phyloP scores from a whole-genome alignment of 2,113 vertebrate species.

The Leptosomus discolor region DNA sequence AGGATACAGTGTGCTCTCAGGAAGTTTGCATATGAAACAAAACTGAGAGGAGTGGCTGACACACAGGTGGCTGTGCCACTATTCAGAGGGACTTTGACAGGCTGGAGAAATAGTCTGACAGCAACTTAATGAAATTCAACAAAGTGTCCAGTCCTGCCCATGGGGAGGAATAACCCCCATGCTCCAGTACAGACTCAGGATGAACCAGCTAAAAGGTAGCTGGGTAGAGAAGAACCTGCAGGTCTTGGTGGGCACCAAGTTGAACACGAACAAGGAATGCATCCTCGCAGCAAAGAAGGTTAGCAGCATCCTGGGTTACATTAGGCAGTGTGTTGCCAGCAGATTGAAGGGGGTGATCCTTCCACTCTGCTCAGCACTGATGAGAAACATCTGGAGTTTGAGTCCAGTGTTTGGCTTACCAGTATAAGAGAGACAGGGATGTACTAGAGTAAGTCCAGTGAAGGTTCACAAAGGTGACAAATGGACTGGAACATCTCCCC shows the following conservation, averaged over 20 bases:
- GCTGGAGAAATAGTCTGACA: not conserved
- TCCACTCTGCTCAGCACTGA: not conserved
- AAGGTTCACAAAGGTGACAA: not conserved
- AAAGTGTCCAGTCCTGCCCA: not conserved
- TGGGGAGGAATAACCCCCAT: not conserved
- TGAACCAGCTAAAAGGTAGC: not conserved
- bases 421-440: not conserved
- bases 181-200: not conserved
- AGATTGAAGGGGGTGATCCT: accelerated
- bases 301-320: not conserved
- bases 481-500: not conserved
- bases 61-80: no score
- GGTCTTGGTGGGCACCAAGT: accelerated
- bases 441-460: not conserved
- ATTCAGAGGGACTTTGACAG: not conserved
- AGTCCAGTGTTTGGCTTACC: not conserved
- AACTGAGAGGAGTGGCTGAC: not conserved
- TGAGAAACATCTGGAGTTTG: not conserved
- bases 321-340: not conserved
- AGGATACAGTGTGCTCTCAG: not conserved
- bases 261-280: not conserved
- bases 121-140: not conserved
- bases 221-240: not conserved
- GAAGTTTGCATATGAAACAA: not conserved
- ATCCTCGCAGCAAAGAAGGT: not conserved